These are phyloP conservation scores for Zaprionus taronus DNA, from an alignment of 1,140 invertebrate genomes.

Conservation along the genomic window DNA sequence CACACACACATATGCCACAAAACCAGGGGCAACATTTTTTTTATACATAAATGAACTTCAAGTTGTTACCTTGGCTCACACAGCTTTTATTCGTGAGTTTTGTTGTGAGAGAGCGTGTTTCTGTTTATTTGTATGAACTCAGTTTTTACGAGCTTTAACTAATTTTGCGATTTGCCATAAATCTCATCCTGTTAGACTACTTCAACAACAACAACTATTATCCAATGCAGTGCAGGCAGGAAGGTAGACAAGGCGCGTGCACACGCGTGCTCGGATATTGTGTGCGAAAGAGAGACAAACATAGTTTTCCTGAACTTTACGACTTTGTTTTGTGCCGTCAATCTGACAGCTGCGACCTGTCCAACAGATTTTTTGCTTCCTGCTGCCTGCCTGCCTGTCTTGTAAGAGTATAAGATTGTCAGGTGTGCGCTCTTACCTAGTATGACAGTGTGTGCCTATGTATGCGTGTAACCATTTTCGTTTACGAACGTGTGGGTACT, in stretches of 20 bases:
- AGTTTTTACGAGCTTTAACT: constrained; percentile 32
- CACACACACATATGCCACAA: constrained; percentile 8
- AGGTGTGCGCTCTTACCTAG: constrained; percentile 32
- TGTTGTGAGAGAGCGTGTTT: constrained; percentile 11
- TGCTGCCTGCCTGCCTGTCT: constrained; percentile 15
- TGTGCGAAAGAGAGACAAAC: constrained; percentile 31
- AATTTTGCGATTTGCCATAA: constrained; percentile 36
- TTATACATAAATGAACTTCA: constrained; percentile 48
- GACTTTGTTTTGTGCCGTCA: constrained; percentile 44
- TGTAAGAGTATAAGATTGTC: constrained; percentile 18
- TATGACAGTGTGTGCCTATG: constrained; percentile 1
- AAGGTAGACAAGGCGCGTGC: background rate
- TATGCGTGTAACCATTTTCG: constrained; percentile 16
- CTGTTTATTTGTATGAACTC: constrained; percentile 1
- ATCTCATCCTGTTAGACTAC: constrained; percentile 39
- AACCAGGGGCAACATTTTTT: constrained; percentile 55
- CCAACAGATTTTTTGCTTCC: constrained; percentile 34
- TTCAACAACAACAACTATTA: constrained; percentile 18
- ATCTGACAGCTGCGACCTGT: constrained; percentile 39
- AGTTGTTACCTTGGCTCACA: constrained; percentile 44
- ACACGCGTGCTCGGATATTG: constrained; percentile 3
- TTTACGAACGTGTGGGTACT: constrained; percentile 23
- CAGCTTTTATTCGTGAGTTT: constrained; percentile 40
- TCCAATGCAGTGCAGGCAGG: background rate
- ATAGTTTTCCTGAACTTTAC: constrained; percentile 38